Evolutionary conservation across 2,888 invertebrate species (phyloP), one percentile per base, ranked within the genome.

Genomic region (Ferrisia virgata): DNA sequence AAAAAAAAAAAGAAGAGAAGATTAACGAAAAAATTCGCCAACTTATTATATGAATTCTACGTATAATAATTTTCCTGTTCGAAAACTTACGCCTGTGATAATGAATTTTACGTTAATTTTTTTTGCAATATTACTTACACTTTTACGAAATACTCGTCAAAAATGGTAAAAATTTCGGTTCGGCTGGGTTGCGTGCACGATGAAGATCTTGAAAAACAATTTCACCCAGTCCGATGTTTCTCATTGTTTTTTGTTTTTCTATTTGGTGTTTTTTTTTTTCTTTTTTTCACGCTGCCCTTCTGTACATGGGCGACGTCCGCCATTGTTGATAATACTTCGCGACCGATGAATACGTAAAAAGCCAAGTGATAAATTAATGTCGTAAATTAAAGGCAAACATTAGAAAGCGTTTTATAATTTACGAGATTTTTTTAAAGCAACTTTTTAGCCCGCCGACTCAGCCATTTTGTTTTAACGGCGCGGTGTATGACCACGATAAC

Each of bases 71-170:
- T 69, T 69, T 82, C 25, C 82, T 58, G 40, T 72, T 72, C 43
- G 72, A 76, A 43, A 83, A 72, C 83, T n/a, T 83, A 83, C 83
- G 83, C 83, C 83, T 83, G 83, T 83, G 83, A 83, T 83, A 76
- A 36, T 76, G 76, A 76, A 47, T 83, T 83, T 83, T 83, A 76
- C 72, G 83, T 83, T 83, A 81, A 81, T 81, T 81, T 81, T 81
- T 28, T n/a, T n/a, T n/a, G n/a, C n/a, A n/a, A n/a, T n/a, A n/a
- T n/a, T n/a, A n/a, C n/a, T n/a, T n/a, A n/a, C n/a, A n/a, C n/a
- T n/a, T n/a, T n/a, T n/a, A n/a, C n/a, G n/a, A n/a, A 58, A 81
- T 40, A 80, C 31, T 53, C 72, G 72, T 76, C 36, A 76, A 31
- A 76, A 72, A 76, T 58, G 8, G 33, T n/a, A 36, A 22, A 76